A percentile compares a stretch with the other conserved stretches of the same genome.
phyloP scores from a whole-genome alignment of 2,888 invertebrate species.

The Homarus gammarus region DNA sequence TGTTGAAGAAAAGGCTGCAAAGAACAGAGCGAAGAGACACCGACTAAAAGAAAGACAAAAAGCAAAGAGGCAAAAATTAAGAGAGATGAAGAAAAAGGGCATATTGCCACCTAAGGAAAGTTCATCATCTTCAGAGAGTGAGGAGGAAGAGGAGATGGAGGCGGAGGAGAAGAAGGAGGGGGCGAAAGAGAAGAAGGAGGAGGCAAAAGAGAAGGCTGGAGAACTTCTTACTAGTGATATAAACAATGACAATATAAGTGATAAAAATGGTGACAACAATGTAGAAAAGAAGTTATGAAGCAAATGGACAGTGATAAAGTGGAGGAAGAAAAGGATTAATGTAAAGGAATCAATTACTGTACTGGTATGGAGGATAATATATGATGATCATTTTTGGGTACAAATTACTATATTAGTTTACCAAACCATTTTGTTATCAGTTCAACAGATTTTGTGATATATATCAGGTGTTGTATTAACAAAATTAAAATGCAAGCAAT shows the following conservation, averaged over 20 bases:
- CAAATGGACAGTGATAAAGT: neutral
- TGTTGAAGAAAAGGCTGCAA: constrained; percentile 91
- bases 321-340: neutral
- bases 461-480: too few relatives aligned
- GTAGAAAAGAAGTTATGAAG: neutral
- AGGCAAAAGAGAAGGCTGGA: too few relatives aligned
- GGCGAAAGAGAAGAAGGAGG: neutral
- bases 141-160: constrained; percentile 14
- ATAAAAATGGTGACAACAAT: neutral
- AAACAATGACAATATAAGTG: neutral
- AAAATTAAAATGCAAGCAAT: neutral
- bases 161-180: neutral
- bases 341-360: neutral
- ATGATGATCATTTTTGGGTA: neutral
- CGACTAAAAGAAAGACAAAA: constrained; percentile 83
- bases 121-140: constrained; percentile 36
- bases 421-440: too few relatives aligned
- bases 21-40: constrained; percentile 92
- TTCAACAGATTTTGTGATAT: too few relatives aligned
- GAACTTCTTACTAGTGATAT: neutral
- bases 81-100: constrained; percentile 78
- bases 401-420: neutral
- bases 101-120: constrained; percentile 78
- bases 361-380: neutral
- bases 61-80: constrained; percentile 80